Conservation (phyloP, 2,113 vertebrate species). For the Condylura cristata region DNA sequence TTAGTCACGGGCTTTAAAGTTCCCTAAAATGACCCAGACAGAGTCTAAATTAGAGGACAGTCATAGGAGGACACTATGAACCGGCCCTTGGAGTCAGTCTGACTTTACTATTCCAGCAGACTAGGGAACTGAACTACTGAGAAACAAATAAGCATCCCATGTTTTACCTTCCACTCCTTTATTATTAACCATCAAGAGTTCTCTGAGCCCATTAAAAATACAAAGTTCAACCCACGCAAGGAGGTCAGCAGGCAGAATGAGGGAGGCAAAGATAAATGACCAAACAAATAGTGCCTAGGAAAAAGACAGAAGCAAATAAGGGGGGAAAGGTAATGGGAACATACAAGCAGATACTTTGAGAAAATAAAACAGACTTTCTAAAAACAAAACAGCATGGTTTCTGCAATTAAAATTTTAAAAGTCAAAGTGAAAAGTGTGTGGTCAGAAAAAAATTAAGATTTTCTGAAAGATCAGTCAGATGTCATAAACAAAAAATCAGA, state of each 20-base stretch:
- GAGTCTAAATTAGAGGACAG: background rate
- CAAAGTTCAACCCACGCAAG: background rate
- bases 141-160: background rate
- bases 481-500: background rate
- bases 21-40: background rate
- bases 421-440: background rate
- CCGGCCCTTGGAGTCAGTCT: background rate
- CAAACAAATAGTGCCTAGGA: background rate
- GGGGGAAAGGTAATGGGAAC: background rate
- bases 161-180: background rate
- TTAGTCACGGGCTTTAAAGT: slow-evolving; percentile 1
- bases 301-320: background rate
- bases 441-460: background rate
- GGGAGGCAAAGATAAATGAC: background rate
- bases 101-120: background rate
- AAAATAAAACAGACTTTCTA: background rate
- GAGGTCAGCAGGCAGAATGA: background rate
- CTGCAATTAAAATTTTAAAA: slow-evolving; percentile 25
- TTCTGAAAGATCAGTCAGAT: background rate
- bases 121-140: background rate
- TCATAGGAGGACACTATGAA: background rate
- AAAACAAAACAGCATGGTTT: slow-evolving; percentile 10
- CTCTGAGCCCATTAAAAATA: background rate
- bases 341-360: background rate
- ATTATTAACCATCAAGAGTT: background rate